Evolutionary conservation across 2,888 invertebrate genomes (phyloP).

Genomic region (Eilema griseolum): DNA sequence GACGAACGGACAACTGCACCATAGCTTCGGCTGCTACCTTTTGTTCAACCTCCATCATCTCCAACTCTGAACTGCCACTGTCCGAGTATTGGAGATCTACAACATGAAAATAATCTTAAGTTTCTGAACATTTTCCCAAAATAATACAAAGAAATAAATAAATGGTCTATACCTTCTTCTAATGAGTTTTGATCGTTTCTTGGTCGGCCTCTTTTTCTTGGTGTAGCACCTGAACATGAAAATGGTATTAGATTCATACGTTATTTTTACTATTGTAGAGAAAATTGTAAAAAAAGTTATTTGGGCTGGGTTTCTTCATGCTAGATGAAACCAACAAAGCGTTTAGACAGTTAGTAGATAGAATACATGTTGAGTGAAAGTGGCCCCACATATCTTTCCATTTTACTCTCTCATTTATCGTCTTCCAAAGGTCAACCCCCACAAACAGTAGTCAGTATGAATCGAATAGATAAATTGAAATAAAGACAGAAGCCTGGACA

Average conservation of each 20-base stretch:
- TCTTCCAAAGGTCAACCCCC: too few relatives aligned
- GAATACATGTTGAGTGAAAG: too few relatives aligned
- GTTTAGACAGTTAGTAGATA: too few relatives aligned
- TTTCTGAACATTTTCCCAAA: not conserved
- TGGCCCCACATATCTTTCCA: too few relatives aligned
- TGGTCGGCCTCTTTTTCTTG: conserved; percentile 80
- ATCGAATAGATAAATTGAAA: too few relatives aligned
- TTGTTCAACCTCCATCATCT: conserved; percentile 83
- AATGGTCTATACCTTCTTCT: conserved; percentile 88
- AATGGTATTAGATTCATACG: not conserved
- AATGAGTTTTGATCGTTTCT: conserved; percentile 89
- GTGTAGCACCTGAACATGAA: conserved; percentile 66
- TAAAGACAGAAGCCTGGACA: too few relatives aligned
- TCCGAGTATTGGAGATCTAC: conserved; percentile 84
- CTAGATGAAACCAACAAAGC: too few relatives aligned
- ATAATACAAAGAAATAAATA: conserved; percentile 7
- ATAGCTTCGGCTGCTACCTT: conserved; percentile 92
- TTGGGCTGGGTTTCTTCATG: too few relatives aligned
- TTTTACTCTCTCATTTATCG: too few relatives aligned
- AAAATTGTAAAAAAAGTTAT: too few relatives aligned
- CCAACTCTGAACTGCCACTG: conserved; percentile 82
- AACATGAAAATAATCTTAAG: conserved; percentile 18
- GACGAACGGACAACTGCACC: conserved; percentile 88
- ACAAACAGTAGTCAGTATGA: too few relatives aligned
- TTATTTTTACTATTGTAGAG: too few relatives aligned